Conservation (phyloP, 2,113 vertebrate species). For the Pangasianodon gigas region DNA sequence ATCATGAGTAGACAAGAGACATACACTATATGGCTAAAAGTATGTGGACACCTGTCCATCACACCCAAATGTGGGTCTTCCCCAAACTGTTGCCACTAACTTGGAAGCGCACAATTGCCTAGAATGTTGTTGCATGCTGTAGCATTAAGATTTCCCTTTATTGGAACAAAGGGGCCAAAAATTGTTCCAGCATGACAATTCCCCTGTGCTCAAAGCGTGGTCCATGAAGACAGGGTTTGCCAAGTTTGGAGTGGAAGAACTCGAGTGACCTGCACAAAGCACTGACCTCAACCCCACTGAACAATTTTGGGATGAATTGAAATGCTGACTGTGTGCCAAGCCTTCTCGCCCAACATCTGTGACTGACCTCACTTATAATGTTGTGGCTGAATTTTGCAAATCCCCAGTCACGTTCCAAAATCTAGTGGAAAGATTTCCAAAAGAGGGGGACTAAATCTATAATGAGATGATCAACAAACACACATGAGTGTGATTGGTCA, state of each 20-base stretch:
- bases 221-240: background rate
- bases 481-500: background rate
- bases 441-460: background rate
- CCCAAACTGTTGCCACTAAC: background rate
- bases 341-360: background rate
- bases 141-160: background rate
- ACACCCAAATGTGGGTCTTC: background rate
- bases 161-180: background rate
- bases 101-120: background rate
- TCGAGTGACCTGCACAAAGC: background rate
- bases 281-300: background rate
- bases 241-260: background rate
- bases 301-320: background rate
- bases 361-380: background rate
- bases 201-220: background rate
- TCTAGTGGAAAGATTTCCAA: background rate
- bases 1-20: background rate
- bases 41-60: background rate
- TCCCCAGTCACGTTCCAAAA: background rate
- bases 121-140: background rate
- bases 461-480: background rate
- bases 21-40: background rate
- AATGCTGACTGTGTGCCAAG: background rate
- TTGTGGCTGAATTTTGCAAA: background rate
- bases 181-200: background rate